Evolutionary conservation across 2,888 invertebrate genomes (phyloP), one percentile per base, ranked within the genome.

Genomic region (Tenthredo amoena): DNA sequence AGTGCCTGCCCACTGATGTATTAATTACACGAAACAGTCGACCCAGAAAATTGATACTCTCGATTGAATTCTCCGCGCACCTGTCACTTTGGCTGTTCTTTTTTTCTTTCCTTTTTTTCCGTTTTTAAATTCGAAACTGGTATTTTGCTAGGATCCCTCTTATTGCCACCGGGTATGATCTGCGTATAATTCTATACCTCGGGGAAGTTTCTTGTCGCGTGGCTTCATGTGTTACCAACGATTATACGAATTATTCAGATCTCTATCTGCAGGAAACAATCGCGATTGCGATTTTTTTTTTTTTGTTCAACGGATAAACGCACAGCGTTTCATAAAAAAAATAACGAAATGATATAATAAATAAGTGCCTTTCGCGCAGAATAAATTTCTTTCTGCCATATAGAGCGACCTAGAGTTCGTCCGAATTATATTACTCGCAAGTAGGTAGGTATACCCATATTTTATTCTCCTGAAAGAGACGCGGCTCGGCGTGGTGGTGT

Each of bases 1-100:
- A 89, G 87, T 83, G 87, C 87, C 87, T 85, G 85, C 77, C 86
- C 58, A 87, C 79, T 89, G 89, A 90, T 88, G 87, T 89, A 90
- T 90, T 91, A 90, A 91, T 91, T 91, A 88, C 87, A 87, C 87
- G 87, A 88, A 89, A 90, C 89, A 88, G 87, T 88, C 88, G 87
- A 87, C 85, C 87, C 86, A 87, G 88, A 89, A 91, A 91, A 91
- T 91, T 89, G 89, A 89, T 89, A 89, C 87, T 87, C 82, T 85
- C 81, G 85, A 85, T 82, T 85, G 81, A 82, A 85, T 85, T 79
- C 65, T 79, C 76, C 85, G n/a, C 10, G 68, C 83, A 83, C 83
- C 83, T 55, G 85, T 72, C 65, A 65, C 47, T 62, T 55, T 40
- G 15, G 37, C 62, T n/a, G 31, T 62, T 81, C 21, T 2, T 26